Evolutionary conservation across 1,140 invertebrate genomes (phyloP).

Genomic region (Cylas formicarius): DNA sequence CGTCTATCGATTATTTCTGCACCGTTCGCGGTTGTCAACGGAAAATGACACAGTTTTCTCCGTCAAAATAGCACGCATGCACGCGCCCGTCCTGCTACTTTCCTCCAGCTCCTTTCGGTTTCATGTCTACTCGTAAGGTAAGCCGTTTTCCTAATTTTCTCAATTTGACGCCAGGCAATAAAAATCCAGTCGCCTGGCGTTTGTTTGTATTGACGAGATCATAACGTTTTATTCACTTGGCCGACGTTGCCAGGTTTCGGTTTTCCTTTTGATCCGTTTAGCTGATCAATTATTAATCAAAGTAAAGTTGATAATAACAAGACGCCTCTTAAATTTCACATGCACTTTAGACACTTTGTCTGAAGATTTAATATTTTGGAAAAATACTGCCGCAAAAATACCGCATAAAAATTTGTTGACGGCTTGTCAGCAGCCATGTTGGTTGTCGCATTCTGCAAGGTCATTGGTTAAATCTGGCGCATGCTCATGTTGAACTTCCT

Average conservation of each 20-base stretch:
- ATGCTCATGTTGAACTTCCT: no score
- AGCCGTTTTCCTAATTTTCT: conserved; percentile 1
- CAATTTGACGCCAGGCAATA: no score
- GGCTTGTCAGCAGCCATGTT: no score
- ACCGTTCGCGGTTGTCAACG: conserved; percentile 15
- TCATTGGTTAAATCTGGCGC: no score
- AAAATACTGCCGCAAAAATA: no score
- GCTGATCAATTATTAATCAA: conserved; percentile 3
- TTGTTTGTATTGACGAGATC: conserved; percentile 1
- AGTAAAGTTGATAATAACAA: background rate
- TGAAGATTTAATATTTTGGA: no score
- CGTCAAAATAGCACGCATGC: conserved; percentile 17
- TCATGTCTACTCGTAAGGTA: conserved; percentile 29
- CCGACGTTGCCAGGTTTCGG: conserved; percentile 2
- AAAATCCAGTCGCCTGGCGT: background rate
- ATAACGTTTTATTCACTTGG: background rate
- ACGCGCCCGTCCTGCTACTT: conserved; percentile 1
- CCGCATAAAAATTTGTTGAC: no score
- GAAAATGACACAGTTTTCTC: conserved; percentile 25
- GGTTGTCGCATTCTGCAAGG: no score
- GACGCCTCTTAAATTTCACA: background rate
- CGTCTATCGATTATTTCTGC: conserved; percentile 32
- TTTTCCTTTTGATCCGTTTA: conserved; percentile 1
- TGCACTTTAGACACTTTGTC: no score
- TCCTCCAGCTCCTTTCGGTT: conserved; percentile 5